Evolutionary conservation across 2,888 invertebrate genomes (phyloP), one percentile per base, ranked within the genome.

Genomic region (Chymomyza procnemis): DNA sequence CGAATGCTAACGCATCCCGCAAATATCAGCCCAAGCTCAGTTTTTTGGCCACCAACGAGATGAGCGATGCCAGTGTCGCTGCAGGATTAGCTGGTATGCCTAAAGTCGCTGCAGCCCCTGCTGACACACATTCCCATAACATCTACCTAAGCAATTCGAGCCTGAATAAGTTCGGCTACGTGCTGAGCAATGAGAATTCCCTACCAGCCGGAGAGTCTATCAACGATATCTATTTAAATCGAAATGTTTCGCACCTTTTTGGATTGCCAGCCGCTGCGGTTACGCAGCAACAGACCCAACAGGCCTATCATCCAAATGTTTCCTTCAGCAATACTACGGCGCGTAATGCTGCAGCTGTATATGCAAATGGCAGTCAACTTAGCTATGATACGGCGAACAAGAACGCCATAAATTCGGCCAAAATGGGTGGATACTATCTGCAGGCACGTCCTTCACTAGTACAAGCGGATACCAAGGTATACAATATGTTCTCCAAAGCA

Each of bases 181-280:
- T 21, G 5, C 26, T 4, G 6, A 54, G 69, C 61, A 69, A 74
- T 0, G 85, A 87, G 16, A 81, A 71, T 55, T 61, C 75, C 1
- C 69, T 65, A 1, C 73, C 86, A 4, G 73, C 73, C 5, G 77
- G 80, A 2, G 90, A 90, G 70, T 83, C 89, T 8, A 88, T 90
- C 59, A 90, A 90, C 67, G 90, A 90, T 64, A 90, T 90, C 22
- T 90, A 88, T 65, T 58, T 90, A n/a, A 90, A 90, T 71, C 89
- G 90, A 19, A 90, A 89, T 64, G 86, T 89, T 63, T 78, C 89
- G 6, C 89, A 90, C 64, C 74, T 90, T 12, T 89, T 90, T 47
- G 89, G 89, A 0, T 34, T 90, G 50, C 82, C 74, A 4, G 64
- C 61, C 4, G 52, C 48, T 9, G 22, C 55, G 12, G 21, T 41